These are phyloP conservation scores for Leptopilina syphax DNA, from an alignment of 2,888 invertebrate genomes.

Conservation along the genomic window DNA sequence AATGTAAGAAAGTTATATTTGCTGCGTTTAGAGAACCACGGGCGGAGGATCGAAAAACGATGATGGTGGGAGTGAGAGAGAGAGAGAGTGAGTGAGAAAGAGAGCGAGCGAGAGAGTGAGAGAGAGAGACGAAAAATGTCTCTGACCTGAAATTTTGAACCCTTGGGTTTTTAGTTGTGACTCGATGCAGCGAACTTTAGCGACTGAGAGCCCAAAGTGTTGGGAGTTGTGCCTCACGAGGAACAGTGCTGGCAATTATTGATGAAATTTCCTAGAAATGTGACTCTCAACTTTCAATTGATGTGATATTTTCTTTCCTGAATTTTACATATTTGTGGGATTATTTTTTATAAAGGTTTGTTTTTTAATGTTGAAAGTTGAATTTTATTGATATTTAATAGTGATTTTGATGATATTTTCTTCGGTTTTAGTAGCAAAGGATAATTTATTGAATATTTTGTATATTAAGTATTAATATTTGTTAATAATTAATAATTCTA, in stretches of 20 bases:
- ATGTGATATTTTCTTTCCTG: neutral
- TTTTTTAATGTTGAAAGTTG: no score
- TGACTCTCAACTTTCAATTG: constrained; percentile 11
- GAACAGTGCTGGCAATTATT: constrained; percentile 63
- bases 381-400: no score
- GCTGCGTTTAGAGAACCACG: constrained; percentile 10
- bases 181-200: constrained; percentile 73
- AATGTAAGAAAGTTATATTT: no score
- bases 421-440: no score
- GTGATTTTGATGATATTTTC: no score
- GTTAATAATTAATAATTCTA: no score
- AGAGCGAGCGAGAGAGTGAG: no score
- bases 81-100: no score
- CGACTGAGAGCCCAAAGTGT: constrained; percentile 69
- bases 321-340: neutral
- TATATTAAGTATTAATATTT: no score
- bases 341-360: neutral
- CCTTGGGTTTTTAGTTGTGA: constrained; percentile 59
- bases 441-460: no score
- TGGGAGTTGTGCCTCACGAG: constrained; percentile 71
- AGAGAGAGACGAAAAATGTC: constrained; percentile 43
- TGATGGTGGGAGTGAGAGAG: no score
- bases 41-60: constrained; percentile 29
- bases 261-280: constrained; percentile 41
- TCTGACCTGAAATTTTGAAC: constrained; percentile 42